Percentiles rank a stretch among this genome's conserved stretches.
Conservation (phyloP, 1,140 invertebrate species). For the Marisa cornuarietis region DNA sequence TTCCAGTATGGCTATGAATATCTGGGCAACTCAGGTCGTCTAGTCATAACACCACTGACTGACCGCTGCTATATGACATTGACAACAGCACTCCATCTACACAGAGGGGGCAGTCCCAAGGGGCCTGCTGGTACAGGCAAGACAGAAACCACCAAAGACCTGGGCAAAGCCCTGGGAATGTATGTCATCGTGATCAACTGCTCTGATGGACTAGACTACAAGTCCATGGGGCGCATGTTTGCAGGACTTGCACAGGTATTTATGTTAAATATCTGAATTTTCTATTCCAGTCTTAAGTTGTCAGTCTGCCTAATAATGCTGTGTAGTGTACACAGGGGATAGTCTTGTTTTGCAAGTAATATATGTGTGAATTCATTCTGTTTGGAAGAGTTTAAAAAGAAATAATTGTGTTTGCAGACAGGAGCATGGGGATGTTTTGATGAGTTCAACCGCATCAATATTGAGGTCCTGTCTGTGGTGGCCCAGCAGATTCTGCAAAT, state of each 20-base stretch:
- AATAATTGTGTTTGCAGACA: constrained; percentile 70
- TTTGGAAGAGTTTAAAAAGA: constrained; percentile 91
- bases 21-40: constrained; percentile 62
- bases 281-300: background rate
- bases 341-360: too few relatives aligned
- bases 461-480: constrained; percentile 68
- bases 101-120: constrained; percentile 74
- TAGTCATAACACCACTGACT: constrained; percentile 67
- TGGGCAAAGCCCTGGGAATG: constrained; percentile 96
- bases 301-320: too few relatives aligned
- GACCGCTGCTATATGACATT: constrained; percentile 74
- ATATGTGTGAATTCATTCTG: constrained; percentile 70
- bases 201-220: constrained; percentile 96
- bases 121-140: constrained; percentile 77
- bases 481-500: constrained; percentile 67
- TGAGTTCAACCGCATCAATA: constrained; percentile 68
- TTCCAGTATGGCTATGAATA: constrained; percentile 67
- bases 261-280: constrained; percentile 70
- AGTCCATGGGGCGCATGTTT: constrained; percentile 88
- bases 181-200: constrained; percentile 99
- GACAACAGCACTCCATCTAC: constrained; percentile 86
- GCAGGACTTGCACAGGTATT: constrained; percentile 84
- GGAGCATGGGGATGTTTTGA: constrained; percentile 69
- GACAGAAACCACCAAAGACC: constrained; percentile 97
- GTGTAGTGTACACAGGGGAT: too few relatives aligned